phyloP scores from a whole-genome alignment of 2,888 invertebrate species.

The Calliphora vomitoria region DNA sequence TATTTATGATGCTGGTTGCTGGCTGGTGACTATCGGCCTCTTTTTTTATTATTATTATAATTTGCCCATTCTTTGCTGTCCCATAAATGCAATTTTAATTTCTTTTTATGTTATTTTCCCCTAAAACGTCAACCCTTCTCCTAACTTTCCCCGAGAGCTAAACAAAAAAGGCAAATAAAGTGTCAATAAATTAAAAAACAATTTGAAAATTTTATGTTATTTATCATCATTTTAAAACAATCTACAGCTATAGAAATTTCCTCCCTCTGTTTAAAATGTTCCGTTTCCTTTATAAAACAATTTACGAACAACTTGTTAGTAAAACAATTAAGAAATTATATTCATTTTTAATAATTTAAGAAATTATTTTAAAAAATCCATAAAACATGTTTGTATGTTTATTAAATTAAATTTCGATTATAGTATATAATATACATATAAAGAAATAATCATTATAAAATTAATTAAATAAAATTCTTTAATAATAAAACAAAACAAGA shows the following conservation, averaged over 20 bases:
- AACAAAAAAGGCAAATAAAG: slow-evolving; percentile 22
- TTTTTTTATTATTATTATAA: slow-evolving; percentile 25
- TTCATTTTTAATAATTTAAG: slow-evolving; percentile 54
- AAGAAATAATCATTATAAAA: slow-evolving; percentile 57
- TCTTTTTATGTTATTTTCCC: slow-evolving; percentile 27
- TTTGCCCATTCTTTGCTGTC: slow-evolving; percentile 49
- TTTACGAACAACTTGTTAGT: slow-evolving; percentile 51
- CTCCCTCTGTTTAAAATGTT: slow-evolving; percentile 19
- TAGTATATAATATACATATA: slow-evolving; percentile 52
- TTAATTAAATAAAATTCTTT: slow-evolving; percentile 65
- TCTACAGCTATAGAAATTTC: not conserved
- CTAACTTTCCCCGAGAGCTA: not conserved
- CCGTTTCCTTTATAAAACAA: slow-evolving; percentile 13
- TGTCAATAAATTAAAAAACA: slow-evolving; percentile 36
- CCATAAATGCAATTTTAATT: slow-evolving; percentile 41
- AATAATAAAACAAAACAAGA: slow-evolving; percentile 30
- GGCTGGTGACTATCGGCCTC: slow-evolving; percentile 39
- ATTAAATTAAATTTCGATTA: slow-evolving; percentile 60
- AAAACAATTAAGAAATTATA: slow-evolving; percentile 31
- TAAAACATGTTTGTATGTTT: slow-evolving; percentile 56
- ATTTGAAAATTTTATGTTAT: slow-evolving; percentile 29
- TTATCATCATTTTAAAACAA: slow-evolving; percentile 24
- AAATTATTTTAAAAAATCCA: slow-evolving; percentile 55
- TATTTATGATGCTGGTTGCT: slow-evolving; percentile 60
- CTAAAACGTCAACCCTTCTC: not conserved